Evolutionary conservation across 2,888 invertebrate genomes (phyloP).

Genomic region (Callyntrura sp.): DNA sequence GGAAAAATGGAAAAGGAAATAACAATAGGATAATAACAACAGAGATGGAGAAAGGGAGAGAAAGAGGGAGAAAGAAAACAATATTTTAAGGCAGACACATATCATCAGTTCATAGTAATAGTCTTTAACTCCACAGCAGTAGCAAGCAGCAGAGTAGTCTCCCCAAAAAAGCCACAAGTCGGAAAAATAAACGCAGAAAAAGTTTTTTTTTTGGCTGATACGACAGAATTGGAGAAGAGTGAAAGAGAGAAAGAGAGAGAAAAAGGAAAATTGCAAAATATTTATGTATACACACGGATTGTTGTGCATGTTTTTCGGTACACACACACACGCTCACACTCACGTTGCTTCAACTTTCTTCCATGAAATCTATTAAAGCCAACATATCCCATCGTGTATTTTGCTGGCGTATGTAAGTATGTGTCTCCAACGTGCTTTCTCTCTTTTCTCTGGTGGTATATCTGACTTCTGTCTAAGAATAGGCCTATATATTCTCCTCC

Average conservation of each 20-base stretch:
- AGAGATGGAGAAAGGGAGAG: background rate
- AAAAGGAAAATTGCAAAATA: background rate
- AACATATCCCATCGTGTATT: too few relatives aligned
- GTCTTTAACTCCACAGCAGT: background rate
- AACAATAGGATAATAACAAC: conserved; percentile 27
- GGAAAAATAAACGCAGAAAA: background rate
- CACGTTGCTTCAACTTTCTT: too few relatives aligned
- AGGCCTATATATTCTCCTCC: background rate
- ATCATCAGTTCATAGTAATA: conserved; percentile 13
- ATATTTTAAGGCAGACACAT: conserved; percentile 14
- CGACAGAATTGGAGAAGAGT: background rate
- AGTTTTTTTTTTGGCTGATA: background rate
- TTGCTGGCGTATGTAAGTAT: too few relatives aligned
- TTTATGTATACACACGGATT: background rate
- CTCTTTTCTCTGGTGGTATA: background rate
- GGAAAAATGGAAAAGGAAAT: conserved; percentile 11
- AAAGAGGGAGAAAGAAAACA: background rate
- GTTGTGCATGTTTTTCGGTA: too few relatives aligned
- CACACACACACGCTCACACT: too few relatives aligned
- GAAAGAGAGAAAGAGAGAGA: background rate
- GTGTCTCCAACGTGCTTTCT: background rate
- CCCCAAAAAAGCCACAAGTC: background rate
- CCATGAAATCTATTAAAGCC: too few relatives aligned
- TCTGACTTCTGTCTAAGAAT: background rate
- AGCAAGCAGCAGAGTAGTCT: too few relatives aligned